These are phyloP conservation scores for Brevimyrus niger DNA, from an alignment of 2,113 vertebrate genomes.

Conservation along the genomic window DNA sequence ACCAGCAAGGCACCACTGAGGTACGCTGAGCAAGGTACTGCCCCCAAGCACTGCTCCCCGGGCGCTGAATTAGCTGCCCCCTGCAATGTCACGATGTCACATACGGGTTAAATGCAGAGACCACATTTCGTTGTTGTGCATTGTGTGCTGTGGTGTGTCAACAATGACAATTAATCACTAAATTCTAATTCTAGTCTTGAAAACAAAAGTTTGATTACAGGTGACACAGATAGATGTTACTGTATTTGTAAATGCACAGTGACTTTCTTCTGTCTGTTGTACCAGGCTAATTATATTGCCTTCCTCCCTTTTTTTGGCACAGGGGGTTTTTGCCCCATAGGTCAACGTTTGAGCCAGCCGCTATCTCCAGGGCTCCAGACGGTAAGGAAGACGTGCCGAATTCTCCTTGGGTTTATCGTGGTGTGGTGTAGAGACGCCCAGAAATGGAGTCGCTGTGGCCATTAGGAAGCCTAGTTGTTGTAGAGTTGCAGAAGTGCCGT, in stretches of 20 bases:
- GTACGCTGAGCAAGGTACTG: no score
- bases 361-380: conserved; percentile 62
- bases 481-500: neutral
- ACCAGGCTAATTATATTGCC: neutral
- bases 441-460: neutral
- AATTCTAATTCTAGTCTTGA: neutral
- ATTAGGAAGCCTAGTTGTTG: neutral
- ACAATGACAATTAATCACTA: no score
- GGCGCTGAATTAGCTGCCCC: no score
- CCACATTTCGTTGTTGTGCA: no score
- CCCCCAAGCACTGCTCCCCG: no score
- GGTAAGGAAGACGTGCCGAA: conserved; percentile 54
- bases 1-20: no score
- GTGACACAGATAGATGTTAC: neutral
- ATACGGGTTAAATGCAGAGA: no score
- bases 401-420: no score
- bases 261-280: neutral
- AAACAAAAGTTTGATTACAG: neutral
- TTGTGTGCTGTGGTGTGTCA: no score
- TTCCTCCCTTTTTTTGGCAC: conserved; percentile 47
- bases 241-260: neutral
- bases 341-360: conserved; percentile 59
- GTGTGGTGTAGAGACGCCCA: neutral
- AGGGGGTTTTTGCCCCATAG: conserved; percentile 72
- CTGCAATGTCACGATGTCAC: no score